phyloP scores from a whole-genome alignment of 1,140 invertebrate genomes.

The Nasonia giraulti region DNA sequence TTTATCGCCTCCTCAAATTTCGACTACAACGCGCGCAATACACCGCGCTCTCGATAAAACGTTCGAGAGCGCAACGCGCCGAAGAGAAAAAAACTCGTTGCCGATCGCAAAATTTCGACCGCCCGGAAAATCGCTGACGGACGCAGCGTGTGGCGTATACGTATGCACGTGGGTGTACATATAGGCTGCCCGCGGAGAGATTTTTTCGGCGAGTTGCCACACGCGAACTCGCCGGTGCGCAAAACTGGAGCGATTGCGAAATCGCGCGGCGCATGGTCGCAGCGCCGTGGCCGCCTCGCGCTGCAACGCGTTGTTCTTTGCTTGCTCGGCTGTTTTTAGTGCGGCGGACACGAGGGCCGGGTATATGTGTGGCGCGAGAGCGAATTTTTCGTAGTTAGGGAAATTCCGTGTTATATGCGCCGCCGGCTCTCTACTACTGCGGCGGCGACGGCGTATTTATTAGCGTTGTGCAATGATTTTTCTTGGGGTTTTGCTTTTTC shows the following conservation, averaged over 20 bases:
- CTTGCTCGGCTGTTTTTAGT: neutral
- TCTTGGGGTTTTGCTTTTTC: neutral
- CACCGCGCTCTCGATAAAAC: conserved; percentile 1
- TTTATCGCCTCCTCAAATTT: neutral
- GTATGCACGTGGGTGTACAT: conserved; percentile 17
- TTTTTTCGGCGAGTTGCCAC: conserved; percentile 1
- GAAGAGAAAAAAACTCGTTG: neutral
- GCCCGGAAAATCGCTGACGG: conserved; percentile 1
- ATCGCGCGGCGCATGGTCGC: neutral
- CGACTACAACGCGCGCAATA: neutral
- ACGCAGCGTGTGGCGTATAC: neutral
- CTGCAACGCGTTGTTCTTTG: neutral
- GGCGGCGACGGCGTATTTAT: neutral
- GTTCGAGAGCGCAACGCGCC: too few relatives aligned
- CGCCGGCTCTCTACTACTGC: too few relatives aligned
- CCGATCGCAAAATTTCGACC: neutral
- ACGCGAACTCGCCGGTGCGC: neutral
- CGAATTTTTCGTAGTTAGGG: neutral
- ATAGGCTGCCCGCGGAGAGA: neutral
- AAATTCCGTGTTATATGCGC: neutral
- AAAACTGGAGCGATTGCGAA: conserved; percentile 43
- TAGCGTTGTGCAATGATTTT: neutral
- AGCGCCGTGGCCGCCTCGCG: neutral
- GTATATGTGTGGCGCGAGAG: neutral
- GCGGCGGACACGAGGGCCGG: neutral